A percentile compares a stretch with the other conserved stretches of the same genome.
Conservation (phyloP, 2,888 invertebrate genomes). For the Carabus problematicus region DNA sequence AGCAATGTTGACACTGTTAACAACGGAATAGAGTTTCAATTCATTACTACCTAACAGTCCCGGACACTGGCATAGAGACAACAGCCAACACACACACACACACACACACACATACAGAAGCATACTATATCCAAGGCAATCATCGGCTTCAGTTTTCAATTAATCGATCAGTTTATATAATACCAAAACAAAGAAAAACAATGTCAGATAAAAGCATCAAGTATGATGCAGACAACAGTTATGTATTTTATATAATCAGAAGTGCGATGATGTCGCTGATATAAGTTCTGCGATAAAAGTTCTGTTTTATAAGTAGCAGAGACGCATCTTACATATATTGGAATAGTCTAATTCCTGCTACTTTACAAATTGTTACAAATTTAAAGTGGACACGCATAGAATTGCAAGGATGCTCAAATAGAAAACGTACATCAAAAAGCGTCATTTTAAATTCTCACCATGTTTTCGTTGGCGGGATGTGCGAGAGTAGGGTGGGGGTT, state of each 20-base stretch:
- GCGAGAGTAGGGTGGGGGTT: neutral
- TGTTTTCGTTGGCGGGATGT: constrained; percentile 15
- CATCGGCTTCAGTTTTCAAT: too few relatives aligned
- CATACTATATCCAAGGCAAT: too few relatives aligned
- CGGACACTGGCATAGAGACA: constrained; percentile 35
- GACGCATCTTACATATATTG: neutral
- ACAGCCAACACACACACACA: constrained; percentile 11
- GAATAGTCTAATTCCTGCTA: neutral
- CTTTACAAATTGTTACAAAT: constrained; percentile 18
- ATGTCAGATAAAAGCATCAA: neutral
- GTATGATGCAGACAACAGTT: too few relatives aligned
- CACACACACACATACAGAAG: too few relatives aligned
- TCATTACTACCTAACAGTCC: constrained; percentile 52
- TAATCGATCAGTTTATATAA: too few relatives aligned
- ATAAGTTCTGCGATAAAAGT: too few relatives aligned
- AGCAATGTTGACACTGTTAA: constrained; percentile 58
- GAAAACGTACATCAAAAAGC: constrained; percentile 32
- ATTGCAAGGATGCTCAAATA: constrained; percentile 1
- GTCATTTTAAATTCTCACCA: constrained; percentile 38
- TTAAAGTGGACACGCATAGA: constrained; percentile 6
- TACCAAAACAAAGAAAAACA: neutral
- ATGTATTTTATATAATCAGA: too few relatives aligned
- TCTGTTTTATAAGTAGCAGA: too few relatives aligned
- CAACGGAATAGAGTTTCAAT: constrained; percentile 58
- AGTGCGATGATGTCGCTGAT: too few relatives aligned